Percentiles rank a stretch among this genome's conserved stretches.
Conservation (phyloP, 2,888 invertebrate species). For the Chymomyza caudatula region DNA sequence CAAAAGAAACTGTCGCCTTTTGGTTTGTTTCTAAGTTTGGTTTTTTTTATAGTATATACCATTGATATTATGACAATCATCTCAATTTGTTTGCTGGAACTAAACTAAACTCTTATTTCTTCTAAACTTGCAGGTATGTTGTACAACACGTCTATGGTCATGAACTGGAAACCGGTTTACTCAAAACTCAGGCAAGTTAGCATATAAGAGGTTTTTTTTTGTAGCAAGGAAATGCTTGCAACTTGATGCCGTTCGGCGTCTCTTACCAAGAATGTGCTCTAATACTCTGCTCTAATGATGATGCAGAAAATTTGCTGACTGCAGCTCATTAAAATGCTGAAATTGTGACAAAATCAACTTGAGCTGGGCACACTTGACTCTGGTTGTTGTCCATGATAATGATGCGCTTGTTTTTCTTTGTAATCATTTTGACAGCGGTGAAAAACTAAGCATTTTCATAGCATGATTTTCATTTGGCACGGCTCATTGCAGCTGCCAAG, state of each 20-base stretch:
- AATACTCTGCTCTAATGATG: background rate
- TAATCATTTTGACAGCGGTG: slow-evolving; percentile 33
- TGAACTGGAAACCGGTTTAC: slow-evolving; percentile 4
- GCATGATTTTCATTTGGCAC: slow-evolving; percentile 15
- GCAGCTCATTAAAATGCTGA: slow-evolving; percentile 49
- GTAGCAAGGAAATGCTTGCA: slow-evolving; percentile 13
- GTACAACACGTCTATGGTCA: background rate
- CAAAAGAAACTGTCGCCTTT: background rate
- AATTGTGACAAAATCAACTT: slow-evolving; percentile 23
- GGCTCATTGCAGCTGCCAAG: slow-evolving; percentile 29
- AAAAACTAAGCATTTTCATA: slow-evolving; percentile 12
- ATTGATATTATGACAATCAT: slow-evolving; percentile 73
- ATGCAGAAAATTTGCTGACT: slow-evolving; percentile 35
- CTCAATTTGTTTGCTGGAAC: slow-evolving; percentile 65
- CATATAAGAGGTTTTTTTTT: slow-evolving; percentile 31
- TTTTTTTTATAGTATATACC: slow-evolving; percentile 16
- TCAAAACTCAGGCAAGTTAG: slow-evolving; percentile 4
- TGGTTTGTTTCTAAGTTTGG: background rate
- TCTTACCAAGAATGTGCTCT: background rate
- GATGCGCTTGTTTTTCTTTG: slow-evolving; percentile 17
- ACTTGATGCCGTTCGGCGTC: slow-evolving; percentile 16
- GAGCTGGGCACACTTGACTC: background rate
- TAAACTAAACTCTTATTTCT: slow-evolving; percentile 52
- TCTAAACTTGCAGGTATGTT: slow-evolving; percentile 61
- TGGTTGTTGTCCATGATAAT: background rate